Evolutionary conservation across 2,888 invertebrate genomes (phyloP), one percentile per base, ranked within the genome.

Genomic region (Drosophila kokeensis): DNA sequence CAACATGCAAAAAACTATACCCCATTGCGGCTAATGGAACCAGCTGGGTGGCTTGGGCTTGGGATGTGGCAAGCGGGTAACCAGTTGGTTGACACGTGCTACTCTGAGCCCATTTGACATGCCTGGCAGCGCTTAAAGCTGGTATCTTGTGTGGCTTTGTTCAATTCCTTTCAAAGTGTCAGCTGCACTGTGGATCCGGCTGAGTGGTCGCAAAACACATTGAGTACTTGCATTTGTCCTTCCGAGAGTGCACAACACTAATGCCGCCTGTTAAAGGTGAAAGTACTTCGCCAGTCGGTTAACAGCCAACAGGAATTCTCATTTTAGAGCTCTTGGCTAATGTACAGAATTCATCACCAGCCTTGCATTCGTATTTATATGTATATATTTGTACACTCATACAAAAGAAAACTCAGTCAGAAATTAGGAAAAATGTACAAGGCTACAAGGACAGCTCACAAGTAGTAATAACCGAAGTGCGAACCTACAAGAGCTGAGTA

Each of bases 41-140:
- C 62, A 50, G 54, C 61, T 65, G 40, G 45, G 24, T n/a, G 67
- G 45, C 24, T 45, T 42, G 42, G 67, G 45, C 24, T 45, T 42
- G 42, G 11, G 42, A 11, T 42, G 21, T 21, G 2, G 11, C 42
- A 42, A 11, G 42, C 11, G 21, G 42, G 42, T 8, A 24, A 24
- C 45, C 45, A 15, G 24, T n/a, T 21, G 52, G 62, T 48, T 24
- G 48, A 40, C 13, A 3, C 34, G 30, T 58, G 18, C 36, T 32
- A 32, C 13, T 50, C 40, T 50, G 48, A 60, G 64, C 54, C 60
- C 68, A 77, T 78, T 71, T 73, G 71, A 73, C 50, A 76, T 79
- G 87, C 76, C 87, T 85, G 87, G 76, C 73, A 76, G 84, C 81
- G 81, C 79, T 85, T 85, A 85, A 83, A 82, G 86, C 69, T 10